Evolutionary conservation across 2,113 vertebrate genomes (phyloP).

Genomic region (Catharus fuscescens): DNA sequence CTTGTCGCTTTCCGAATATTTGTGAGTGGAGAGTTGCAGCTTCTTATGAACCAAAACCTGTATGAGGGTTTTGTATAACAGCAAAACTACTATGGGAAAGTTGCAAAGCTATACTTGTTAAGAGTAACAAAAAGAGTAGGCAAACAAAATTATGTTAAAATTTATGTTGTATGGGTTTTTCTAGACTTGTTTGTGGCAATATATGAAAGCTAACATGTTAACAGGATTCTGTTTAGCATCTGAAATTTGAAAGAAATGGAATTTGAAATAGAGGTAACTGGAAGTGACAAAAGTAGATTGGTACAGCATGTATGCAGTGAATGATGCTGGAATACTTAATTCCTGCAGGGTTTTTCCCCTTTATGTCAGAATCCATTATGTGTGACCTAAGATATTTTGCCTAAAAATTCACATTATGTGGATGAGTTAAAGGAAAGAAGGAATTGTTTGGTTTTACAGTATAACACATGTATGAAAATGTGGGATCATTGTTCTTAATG

Average conservation of each 20-base stretch:
- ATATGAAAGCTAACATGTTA: background rate
- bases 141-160: background rate
- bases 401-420: background rate
- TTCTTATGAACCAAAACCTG: background rate
- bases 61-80: background rate
- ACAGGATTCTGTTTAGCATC: background rate
- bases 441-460: accelerated
- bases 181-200: background rate
- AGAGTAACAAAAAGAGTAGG: background rate
- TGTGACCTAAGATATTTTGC: background rate
- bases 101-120: background rate
- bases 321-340: background rate
- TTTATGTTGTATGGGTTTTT: background rate
- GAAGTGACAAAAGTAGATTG: background rate
- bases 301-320: background rate
- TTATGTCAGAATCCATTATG: background rate
- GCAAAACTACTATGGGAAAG: background rate
- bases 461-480: background rate
- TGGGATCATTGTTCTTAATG: background rate
- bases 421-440: background rate
- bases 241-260: background rate
- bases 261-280: background rate
- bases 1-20: background rate
- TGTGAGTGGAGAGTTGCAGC: background rate
- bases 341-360: background rate